Base-by-base conservation (phyloP, 2,113 vertebrate genomes). In the Engraulis encrasicolus region DNA sequence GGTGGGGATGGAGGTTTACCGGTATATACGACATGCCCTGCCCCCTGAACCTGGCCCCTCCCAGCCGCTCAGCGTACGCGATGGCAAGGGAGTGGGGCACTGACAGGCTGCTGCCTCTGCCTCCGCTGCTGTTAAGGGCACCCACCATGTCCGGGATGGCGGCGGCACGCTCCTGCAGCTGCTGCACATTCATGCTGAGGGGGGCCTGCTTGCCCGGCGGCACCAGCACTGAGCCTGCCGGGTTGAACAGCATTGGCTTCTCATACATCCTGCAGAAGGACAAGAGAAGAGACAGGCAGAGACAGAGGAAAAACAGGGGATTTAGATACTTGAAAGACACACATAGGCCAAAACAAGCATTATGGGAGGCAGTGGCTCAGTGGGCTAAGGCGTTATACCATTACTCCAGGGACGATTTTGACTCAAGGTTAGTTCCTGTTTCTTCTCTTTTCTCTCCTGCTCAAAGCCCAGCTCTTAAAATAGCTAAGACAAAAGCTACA, bases 131-230 rank as follows among this genome's bases (percentile, higher is more conserved):
- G n/a, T n/a, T 82, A 80, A 83, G 54, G 82, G 83, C 87, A 93
- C 91, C 91, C 91, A 99, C 98, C 98, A 99, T 99, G 27, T 97
- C 94, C 9, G 98, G 98, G 84, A 99, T 99, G 86, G 96, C 92
- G 36, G 98, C 98, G 84, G 97, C 97, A 88, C 97, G 95, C 86
- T 99, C 95, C 37, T 99, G 97, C 85, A 99, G 94, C 91, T 99
- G 98, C 85, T 99, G 97, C 81, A 99, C 91, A 88, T 96, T 98
- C 94, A n/a, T n/a, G n/a, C n/a, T n/a, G n/a, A 98, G 93, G 19
- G 94, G 95, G 50, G 92, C 87, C 91, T 96, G 96, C 86, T 99
- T 99, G 0, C 95, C 93, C 14, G 97, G 94, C 18, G 97, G 95
- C 1, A 99, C 95, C 82, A 99, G 89, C 83, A 99, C 95, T 0